Evolutionary conservation across 2,888 invertebrate genomes (phyloP).

Genomic region (Dynastes hyllus): DNA sequence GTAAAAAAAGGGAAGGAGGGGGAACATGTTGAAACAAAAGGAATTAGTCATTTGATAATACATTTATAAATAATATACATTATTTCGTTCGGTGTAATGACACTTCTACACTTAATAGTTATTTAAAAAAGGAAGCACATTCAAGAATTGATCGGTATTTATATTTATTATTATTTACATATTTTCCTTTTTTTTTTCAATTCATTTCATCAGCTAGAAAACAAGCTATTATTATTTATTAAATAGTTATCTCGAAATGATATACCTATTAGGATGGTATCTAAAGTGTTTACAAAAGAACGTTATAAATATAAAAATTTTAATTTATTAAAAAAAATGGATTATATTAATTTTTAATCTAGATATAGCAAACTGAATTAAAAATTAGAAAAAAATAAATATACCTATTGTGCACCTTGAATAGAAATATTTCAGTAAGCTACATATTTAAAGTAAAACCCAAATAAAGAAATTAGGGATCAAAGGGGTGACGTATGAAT

Average conservation of each 20-base stretch:
- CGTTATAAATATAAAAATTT: not conserved
- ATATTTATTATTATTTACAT: constrained; percentile 49
- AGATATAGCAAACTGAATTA: no score
- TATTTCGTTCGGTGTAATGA: not conserved
- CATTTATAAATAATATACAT: constrained; percentile 10
- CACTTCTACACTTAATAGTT: not conserved
- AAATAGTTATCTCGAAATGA: no score
- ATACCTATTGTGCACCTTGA: not conserved
- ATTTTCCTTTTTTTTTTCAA: constrained; percentile 14
- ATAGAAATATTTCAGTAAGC: no score
- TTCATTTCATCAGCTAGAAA: constrained; percentile 11
- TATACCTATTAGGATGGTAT: no score
- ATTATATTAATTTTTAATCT: constrained; percentile 1
- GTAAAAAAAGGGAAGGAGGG: not conserved
- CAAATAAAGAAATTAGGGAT: no score
- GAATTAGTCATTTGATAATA: not conserved
- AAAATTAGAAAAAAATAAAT: not conserved
- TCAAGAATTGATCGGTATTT: constrained; percentile 55
- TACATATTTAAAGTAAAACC: no score
- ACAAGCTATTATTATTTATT: not conserved
- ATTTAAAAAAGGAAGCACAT: constrained; percentile 56
- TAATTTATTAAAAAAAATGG: constrained; percentile 11
- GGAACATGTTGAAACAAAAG: no score
- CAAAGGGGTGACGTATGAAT: no score
- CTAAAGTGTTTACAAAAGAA: no score